Base-by-base conservation (phyloP, 2,113 vertebrate genomes). In the Neolamprologus modestus region DNA sequence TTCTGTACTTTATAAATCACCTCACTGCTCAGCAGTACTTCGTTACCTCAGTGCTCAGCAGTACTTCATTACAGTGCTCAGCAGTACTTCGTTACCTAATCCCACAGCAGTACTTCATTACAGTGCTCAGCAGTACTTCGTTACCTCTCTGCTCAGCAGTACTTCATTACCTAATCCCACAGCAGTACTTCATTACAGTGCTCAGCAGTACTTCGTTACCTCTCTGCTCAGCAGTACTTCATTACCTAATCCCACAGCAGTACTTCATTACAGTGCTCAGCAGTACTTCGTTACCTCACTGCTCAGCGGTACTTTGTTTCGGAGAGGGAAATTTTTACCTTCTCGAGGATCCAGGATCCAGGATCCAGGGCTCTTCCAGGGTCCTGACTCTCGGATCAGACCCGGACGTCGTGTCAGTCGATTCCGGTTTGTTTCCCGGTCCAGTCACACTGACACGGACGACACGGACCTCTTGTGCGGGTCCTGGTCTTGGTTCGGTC, bases 51-150 rank as follows among this genome's bases (percentile, higher is more conserved):
- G 0, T 14, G 12, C 3, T 14, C 54, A 57, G 24, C 24, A 14
- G 24, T 28, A 57, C 54, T 57, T 57, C 0, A 0, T 57, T 26
- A 54, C 3, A 6, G 0, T 57, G 21, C 1, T 26, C 19, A 35
- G 33, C 33, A 12, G 21, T 24, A 54, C 53, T 54, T 54, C 9
- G 1, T 37, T 37, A 13, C 40, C 24, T 26, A 24, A 24, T 24
- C 24, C 24, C 24, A 24, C 13, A 45, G 42, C 42, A 45, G n/a
- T 54, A 54, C 53, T 12, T 24, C 1, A 0, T 21, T 11, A 53
- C n/a, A 6, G 0, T 26, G 21, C 1, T 26, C 53, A 55, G n/a
- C 21, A 12, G 21, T 24, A 55, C 53, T 55, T 55, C 0, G 1
- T 54, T 21, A 40, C 37, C 9, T 40, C 26, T 24, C 24, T 42